phyloP scores from a whole-genome alignment of 1,140 invertebrate genomes.

The fruit fly (Drosophila melanogaster) region Release_6_plus_ISO1_MT NT_033777.3:14958001-14958500 shows the following conservation, averaged over 20 bases:
- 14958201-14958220: conserved; percentile 40
- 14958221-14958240: conserved; percentile 48
- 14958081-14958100: conserved; percentile 18
- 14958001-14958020: conserved; percentile 77
- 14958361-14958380: conserved; percentile 14
- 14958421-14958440: conserved; percentile 54
- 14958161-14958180: conserved; percentile 21
- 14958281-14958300: conserved; percentile 17
- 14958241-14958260: conserved; percentile 51
- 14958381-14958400: conserved; percentile 58
- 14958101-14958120: conserved; percentile 57
- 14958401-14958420: conserved; percentile 57
- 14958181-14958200: conserved; percentile 57
- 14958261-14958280: conserved; percentile 47
- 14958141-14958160: conserved; percentile 14
- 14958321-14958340: conserved; percentile 22
- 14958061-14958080: conserved; percentile 5
- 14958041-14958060: conserved; percentile 11
- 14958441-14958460: conserved; percentile 41
- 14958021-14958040: conserved; percentile 41
- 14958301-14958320: conserved; percentile 2
- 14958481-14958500: conserved; percentile 1
- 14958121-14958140: conserved; percentile 63
- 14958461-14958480: conserved; percentile 46
- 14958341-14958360: conserved; percentile 8